These are phyloP conservation scores for Steinernema feltiae DNA, from an alignment of 1,140 invertebrate genomes.

Conservation along the genomic window DNA sequence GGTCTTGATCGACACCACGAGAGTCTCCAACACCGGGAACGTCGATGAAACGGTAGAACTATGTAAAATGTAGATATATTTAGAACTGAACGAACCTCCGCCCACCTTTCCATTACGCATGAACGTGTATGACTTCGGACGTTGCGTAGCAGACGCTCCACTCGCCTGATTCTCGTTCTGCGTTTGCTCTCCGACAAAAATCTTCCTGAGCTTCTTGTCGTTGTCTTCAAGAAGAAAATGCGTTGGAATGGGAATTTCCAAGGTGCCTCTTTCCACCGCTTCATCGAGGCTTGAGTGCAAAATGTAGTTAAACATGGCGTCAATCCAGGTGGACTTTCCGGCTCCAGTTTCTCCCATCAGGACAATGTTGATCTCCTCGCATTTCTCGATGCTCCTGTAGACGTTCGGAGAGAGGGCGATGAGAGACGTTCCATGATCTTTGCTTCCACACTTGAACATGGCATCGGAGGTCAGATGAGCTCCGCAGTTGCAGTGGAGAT, in stretches of 20 bases:
- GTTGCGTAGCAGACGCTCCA: conserved; percentile 27
- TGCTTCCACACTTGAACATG: background rate
- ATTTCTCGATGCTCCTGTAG: background rate
- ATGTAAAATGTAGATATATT: too few relatives aligned
- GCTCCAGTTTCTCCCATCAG: background rate
- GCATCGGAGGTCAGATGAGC: background rate
- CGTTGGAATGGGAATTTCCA: background rate
- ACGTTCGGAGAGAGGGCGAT: background rate
- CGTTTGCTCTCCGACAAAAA: too few relatives aligned
- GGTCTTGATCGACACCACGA: conserved; percentile 36
- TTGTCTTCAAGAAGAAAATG: background rate
- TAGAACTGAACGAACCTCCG: too few relatives aligned
- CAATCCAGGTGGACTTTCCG: conserved; percentile 3
- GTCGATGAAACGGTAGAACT: conserved; percentile 31
- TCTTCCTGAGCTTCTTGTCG: background rate
- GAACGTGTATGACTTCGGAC: conserved; percentile 20
- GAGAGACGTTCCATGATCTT: background rate
- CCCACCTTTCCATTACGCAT: background rate
- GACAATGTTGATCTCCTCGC: background rate
- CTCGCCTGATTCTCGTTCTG: background rate
- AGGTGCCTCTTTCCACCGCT: background rate
- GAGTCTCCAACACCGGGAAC: conserved; percentile 45
- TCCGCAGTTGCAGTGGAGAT: background rate
- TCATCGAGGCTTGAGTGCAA: background rate
- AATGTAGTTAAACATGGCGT: background rate